Evolutionary conservation across 2,888 invertebrate genomes (phyloP), one percentile per base, ranked within the genome.

Genomic region (Microctonus brassicae): DNA sequence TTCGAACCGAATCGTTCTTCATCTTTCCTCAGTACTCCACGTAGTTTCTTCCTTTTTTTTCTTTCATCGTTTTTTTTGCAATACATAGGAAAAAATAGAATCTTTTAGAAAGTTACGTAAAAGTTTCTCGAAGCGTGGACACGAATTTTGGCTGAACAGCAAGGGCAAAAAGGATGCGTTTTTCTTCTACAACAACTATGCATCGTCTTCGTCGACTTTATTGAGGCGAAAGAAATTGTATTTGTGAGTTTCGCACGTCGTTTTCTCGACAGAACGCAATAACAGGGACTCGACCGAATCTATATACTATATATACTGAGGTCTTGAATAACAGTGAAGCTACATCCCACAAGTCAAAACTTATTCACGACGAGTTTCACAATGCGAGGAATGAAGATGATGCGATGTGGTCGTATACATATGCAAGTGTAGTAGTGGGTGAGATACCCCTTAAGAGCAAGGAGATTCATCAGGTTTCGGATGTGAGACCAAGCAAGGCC

Each of bases 301-400:
- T 52, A 58, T 64, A 11, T 63, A 58, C n/a, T 47, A 47, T 70
- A 47, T 60, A 47, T 34, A 55, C 63, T 57, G 20, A 73, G 57
- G 68, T 75, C 72, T 72, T 70, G 72, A 76, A 75, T 70, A 77
- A 76, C 75, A 72, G 57, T 52, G 73, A 60, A 57, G 64, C 58
- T 70, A 68, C 60, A 42, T 53, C 65, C n/a, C 57, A 34, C 55
- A 55, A 65, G 70, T 70, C 62, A 70, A 78, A 81, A 79, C 75
- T 81, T 75, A 17, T 69, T 70, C 73, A 53, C 55, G 57, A 68
- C 53, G 60, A 68, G 68, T 70, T 72, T 65, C 58, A 57, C 29
- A 7, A 52, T 24, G 47, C 57, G 57, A 70, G 53, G 58, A 22
- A 62, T 57, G 61, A 13, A 60, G 57, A 34, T 36, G 42, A 29